A percentile compares a stretch with the other conserved stretches of the same genome.
Conservation (phyloP, 2,113 vertebrate genomes). For the Clarias magur region DNA sequence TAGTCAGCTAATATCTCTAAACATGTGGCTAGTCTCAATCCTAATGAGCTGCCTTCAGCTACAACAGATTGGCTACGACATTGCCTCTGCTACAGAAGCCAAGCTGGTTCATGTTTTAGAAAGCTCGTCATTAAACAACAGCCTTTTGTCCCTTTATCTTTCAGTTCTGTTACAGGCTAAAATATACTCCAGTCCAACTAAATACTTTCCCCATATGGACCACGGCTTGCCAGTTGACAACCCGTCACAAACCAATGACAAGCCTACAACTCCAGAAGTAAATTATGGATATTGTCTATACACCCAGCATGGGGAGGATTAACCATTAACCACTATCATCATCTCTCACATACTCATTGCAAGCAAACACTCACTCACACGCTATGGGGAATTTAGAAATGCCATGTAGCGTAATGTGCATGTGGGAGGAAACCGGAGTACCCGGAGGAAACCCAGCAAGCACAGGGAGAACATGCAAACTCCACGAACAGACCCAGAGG, state of each 20-base stretch:
- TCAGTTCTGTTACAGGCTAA: background rate
- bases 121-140: background rate
- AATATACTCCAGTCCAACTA: background rate
- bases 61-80: background rate
- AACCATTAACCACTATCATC: background rate
- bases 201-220: background rate
- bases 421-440: too few relatives aligned
- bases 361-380: too few relatives aligned
- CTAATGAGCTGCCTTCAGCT: background rate
- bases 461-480: too few relatives aligned
- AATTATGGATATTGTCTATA: background rate
- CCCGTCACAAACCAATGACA: slow-evolving; percentile 28
- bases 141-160: background rate
- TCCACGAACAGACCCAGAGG: too few relatives aligned
- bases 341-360: too few relatives aligned
- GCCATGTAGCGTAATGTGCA: too few relatives aligned
- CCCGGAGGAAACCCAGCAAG: too few relatives aligned
- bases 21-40: background rate
- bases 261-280: slow-evolving; percentile 16
- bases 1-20: background rate
- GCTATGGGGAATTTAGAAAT: too few relatives aligned
- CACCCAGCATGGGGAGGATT: slow-evolving; percentile 13
- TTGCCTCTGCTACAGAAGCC: background rate
- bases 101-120: background rate
- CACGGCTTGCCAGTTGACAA: background rate